Base-by-base conservation (phyloP, 2,113 vertebrate genomes). In the Poecilia latipinna region DNA sequence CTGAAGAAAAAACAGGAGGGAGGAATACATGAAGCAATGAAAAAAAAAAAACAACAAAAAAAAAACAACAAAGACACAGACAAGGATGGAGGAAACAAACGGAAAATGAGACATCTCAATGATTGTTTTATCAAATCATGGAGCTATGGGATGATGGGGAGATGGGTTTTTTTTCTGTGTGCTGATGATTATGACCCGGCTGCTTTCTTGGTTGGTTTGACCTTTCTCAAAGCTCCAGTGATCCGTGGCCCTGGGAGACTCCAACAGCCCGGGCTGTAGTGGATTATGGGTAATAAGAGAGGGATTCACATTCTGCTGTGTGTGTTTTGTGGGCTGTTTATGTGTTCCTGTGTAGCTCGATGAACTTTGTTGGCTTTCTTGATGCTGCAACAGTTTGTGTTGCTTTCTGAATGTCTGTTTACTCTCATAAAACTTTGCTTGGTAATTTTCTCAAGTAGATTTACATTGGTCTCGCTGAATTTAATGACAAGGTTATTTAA, bases 261-360 rank as follows among this genome's bases (percentile, higher is more conserved):
- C 32, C 10, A 84, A 85, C 84, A 82, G 78, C 73, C 73, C 5
- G 11, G 63, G 65, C 84, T 83, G 70, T 71, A 13, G 72, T 82
- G 85, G 68, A 88, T 90, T 83, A 88, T 90, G 82, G 79, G 83
- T 84, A 81, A 84, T 84, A 57, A 57, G 74, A 84, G 71, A 63
- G 69, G 67, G 79, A 80, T 84, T 82, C 74, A 77, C 65, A 61
- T 60, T 33, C 70, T 26, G 44, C 12, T 17, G 0, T 1, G 24
- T 65, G 63, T 75, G 19, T 57, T 54, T 24, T 57, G 11, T 57
- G 19, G 51, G 51, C 48, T 51, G 17, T n/a, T n/a, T 8, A 24
- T 54, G 22, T 10, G 51, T 24, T 24, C 6, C 8, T 54, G 51
- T 54, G 51, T 2, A 24, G 3, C 51, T 5, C 0, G 19, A 51